Evolutionary conservation across 2,113 vertebrate species (phyloP).

Genomic region (Notechis scutatus): DNA sequence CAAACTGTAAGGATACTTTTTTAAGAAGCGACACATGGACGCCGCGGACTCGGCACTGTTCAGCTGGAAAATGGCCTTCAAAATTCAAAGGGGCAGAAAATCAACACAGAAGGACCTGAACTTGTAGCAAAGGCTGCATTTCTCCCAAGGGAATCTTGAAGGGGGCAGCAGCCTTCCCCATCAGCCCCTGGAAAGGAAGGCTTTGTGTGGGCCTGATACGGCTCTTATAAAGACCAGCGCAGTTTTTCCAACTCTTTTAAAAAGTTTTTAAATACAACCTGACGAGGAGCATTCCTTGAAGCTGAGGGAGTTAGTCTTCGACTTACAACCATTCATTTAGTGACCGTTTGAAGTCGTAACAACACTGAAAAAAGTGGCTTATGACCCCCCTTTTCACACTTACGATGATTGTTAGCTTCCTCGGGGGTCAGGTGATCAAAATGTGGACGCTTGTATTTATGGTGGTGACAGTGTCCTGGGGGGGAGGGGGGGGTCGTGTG

Average conservation of each 20-base stretch:
- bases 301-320: not conserved
- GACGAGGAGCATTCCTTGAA: not conserved
- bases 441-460: not conserved
- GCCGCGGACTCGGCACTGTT: conserved; percentile 62
- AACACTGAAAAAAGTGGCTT: not conserved
- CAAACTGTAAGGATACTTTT: conserved; percentile 65
- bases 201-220: not conserved
- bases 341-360: not conserved
- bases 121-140: not conserved
- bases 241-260: not conserved
- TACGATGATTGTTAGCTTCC: accelerated
- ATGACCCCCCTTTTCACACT: not conserved
- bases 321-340: not conserved
- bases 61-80: conserved; percentile 73
- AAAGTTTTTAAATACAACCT: not conserved
- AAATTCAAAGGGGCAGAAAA: not conserved
- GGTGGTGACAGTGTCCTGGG: too few species aligned
- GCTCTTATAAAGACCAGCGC: not conserved
- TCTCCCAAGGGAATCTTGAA: not conserved
- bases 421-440: not conserved
- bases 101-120: not conserved
- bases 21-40: conserved; percentile 68
- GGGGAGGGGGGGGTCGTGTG: not conserved
- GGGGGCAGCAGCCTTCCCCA: not conserved
- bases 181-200: not conserved